Evolutionary conservation across 2,888 invertebrate species (phyloP), one percentile per base, ranked within the genome.

Genomic region (Panzeria rudis): DNA sequence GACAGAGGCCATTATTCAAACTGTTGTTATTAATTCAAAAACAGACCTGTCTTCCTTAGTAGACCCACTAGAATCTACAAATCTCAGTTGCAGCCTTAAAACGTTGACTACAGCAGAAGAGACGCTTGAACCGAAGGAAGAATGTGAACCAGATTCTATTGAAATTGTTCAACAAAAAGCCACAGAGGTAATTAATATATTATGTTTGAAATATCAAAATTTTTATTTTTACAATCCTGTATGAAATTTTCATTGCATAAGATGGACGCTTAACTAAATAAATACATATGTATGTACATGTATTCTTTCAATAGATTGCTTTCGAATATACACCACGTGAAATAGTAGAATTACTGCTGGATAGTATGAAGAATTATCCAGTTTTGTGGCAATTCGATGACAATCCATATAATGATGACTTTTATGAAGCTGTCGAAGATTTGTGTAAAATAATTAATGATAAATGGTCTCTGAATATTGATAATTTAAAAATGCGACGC

Each of bases 311-410:
- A 25, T n/a, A 79, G 79, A 62, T 79, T 54, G 8, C 20, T 23
- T 79, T 71, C n/a, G 75, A 81, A 61, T 81, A 54, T 35, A 44
- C 81, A 23, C 52, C 75, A 11, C 17, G 32, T 17, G 75, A 41
- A 0, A 35, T 81, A 61, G 54, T 75, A 3, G 15, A 75, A 54
- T 75, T 13, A 41, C 20, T 81, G 15, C 50, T 81, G 13, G 68
- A 81, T 20, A 75, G 13, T 4, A 81, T 81, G 66, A 75, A 81
- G 68, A 32, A 52, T 13, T 81, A 61, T 75, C 23, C 66, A 0
- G 44, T 81, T 3, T 29, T 81, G 20, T 81, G 81, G 81, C 41
- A 81, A 13, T 81, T 81, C 61, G 41, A 81, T 44, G 50, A 61
- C 3, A 13, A 47, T 2, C 73, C 73, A 9, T 75, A 61, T 3